These are phyloP conservation scores for Hypsibius dujardini DNA, from an alignment of 1,140 invertebrate species.

Conservation along the genomic window DNA sequence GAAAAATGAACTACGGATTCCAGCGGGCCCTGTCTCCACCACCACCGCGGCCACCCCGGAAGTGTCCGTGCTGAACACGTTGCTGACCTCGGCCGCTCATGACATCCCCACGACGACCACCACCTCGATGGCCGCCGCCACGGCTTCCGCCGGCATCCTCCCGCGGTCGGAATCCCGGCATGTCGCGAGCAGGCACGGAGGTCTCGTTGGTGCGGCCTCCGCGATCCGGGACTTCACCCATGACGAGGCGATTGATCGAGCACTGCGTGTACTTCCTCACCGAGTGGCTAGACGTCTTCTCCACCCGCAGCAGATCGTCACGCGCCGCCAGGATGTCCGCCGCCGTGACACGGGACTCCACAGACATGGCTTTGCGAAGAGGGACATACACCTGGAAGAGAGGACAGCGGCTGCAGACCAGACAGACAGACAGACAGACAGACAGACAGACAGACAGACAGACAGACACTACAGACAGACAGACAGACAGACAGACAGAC, in stretches of 20 bases:
- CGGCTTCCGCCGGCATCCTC: constrained; percentile 18
- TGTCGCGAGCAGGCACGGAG: constrained; percentile 76
- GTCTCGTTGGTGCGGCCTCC: constrained; percentile 72
- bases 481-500: too few relatives aligned
- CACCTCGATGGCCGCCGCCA: constrained; percentile 16
- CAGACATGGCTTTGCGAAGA: constrained; percentile 3
- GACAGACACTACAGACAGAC: too few relatives aligned
- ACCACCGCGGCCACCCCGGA: constrained; percentile 20
- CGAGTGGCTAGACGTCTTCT: constrained; percentile 65
- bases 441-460: too few relatives aligned
- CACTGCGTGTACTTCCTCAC: constrained; percentile 60
- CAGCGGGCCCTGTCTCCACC: constrained; percentile 8
- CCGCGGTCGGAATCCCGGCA: constrained; percentile 73
- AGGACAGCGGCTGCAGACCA: constrained; percentile 29
- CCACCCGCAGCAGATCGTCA: constrained; percentile 57
- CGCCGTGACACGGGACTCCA: constrained; percentile 35
- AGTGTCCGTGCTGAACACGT: constrained; percentile 23
- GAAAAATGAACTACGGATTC: too few relatives aligned
- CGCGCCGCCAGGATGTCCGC: constrained; percentile 60
- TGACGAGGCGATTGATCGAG: constrained; percentile 64
- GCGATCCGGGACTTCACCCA: constrained; percentile 54
- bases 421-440: too few relatives aligned
- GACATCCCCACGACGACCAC: constrained; percentile 10
- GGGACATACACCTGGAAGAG: constrained; percentile 18
- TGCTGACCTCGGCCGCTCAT: constrained; percentile 28